Base-by-base conservation (phyloP, 2,888 invertebrate species). In the Yponomeuta sedellus region DNA sequence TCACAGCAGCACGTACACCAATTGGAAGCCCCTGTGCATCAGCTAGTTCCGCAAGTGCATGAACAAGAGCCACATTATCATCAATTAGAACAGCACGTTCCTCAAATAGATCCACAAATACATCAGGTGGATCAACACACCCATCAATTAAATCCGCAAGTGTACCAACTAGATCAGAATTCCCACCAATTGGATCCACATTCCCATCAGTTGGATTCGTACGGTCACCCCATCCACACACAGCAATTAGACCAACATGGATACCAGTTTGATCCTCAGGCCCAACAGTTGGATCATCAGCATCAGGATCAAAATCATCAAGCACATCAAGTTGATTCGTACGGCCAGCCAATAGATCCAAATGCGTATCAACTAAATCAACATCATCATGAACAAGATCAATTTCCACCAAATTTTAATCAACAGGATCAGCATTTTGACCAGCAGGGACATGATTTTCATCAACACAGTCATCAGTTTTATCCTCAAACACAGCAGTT, bases 131-230 rank as follows among this genome's bases (percentile, higher is more conserved):
- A 66, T 16, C 64, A 39, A 1, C 52, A 52, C 28, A 44, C 65
- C 16, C 59, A 66, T 5, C 20, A 56, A n/a, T 22, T 39, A 16
- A 19, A 66, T 3, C 20, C 58, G 16, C 56, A 44, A 11, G 39
- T 62, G n/a, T 78, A 85, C 57, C 86, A 89, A 66, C 70, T 87
- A 64, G 86, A 88, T 66, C 83, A 87, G 59, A 86, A 88, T 67
- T 81, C 86, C 10, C 88, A 89, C 65, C 88, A 88, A 78, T 81
- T 39, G 0, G 22, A 56, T 11, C 63, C 64, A 40, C 56, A 65
- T 11, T 12, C 44, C 12, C 44, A 52, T 52, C 44, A 52, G 8
- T 52, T 52, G 4, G 44, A 52, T 52, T 52, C 44, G 16, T 52
- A 52, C 44, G 44, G 44, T 16, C 44, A 16, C 3, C 44, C 44